Evolutionary conservation across 53 echinoderm and acorn worm species (phyloP), one percentile per base, ranked within the genome.

Genomic region (Paelopatides confundens): DNA sequence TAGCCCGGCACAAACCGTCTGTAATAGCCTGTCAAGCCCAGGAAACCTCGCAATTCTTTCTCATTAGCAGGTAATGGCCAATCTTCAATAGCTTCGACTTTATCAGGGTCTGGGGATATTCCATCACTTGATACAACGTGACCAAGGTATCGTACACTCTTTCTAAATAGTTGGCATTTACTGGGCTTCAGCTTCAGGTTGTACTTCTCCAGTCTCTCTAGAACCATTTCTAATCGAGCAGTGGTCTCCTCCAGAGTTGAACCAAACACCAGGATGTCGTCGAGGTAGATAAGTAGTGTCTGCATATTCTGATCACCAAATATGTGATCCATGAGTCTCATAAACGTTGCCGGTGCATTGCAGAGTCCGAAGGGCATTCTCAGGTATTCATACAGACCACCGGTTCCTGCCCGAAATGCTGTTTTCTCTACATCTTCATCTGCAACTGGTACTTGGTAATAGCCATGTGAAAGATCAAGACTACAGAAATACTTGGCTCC

Each of bases 201-300:
- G 27, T 48, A 50, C 8, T 77, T 38, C 7, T 35, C 43, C 17
- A 94, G 92, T 7, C 92, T 86, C 9, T 47, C 33, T 5, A 90
- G 85, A 3, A 90, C 94, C 92, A 94, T 87, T 1, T 87, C 81
- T 8, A 94, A 86, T 13, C 92, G 71, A 18, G 63, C 85, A 10
- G 87, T 77, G 6, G 92, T 92, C 58, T 94, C 92, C 46, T 92
- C 87, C 9, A 87, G 83, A 2, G 77, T 90, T 4, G 69, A 28
- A 9, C 95, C 95, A 52, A 95, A 95, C 17, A 92, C 90, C 7
- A 95, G 69, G 27, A 90, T 92, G 82, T 94, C 94, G 43, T 94
- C 94, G 10, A 94, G 38, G 40, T 88, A 88, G 1, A 64, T 90
- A 11, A 90, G 69, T 21, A 90, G 47, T 8, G 90, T 66, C 69